Base-by-base conservation (phyloP, 2,888 invertebrate species). In the Cerceris ruficornis region DNA sequence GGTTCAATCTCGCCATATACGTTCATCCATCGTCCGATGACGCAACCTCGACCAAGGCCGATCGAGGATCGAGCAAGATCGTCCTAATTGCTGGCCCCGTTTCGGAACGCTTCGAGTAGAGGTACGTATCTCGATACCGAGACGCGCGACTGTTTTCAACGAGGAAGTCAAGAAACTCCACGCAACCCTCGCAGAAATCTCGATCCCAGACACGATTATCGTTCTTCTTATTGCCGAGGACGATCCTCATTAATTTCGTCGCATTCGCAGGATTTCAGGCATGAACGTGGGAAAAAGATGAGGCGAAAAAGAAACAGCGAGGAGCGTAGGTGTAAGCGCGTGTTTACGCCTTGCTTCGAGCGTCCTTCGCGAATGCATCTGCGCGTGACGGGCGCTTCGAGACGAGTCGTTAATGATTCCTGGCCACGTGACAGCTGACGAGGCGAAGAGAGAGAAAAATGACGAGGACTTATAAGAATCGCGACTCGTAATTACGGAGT, bases 301-400 rank as follows among this genome's bases (percentile, higher is more conserved):
- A 4, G 28, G 43, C 28, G n/a, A 17, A 42, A 43, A 55, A 61
- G 42, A 50, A 69, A 61, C 50, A 52, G 7, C 50, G 42, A 59
- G 28, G 17, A 46, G 42, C 59, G 62, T 17, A 13, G 8, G 43
- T 46, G 43, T 55, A 60, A 41, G 50, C n/a, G 64, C 39, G 54
- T 64, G 75, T 76, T 78, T 78, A 68, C 75, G 55, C 41, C 55
- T 60, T 58, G 54, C 65, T 58, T 62, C 42, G 49, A 52, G 75
- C 70, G 85, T 76, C 84, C 88, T 88, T 87, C 85, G 68, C 62
- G 69, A 9, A 15, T 7, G 76, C 86, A 84, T 58, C 75, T 61
- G 67, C 14, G 82, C 81, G 74, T 85, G 68, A 75, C 85, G 77
- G 71, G 62, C 77, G 69, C 76, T 81, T 70, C 66, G 68, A 76